Evolutionary conservation across 2,113 vertebrate species (phyloP).

Genomic region (Lepus europaeus): DNA sequence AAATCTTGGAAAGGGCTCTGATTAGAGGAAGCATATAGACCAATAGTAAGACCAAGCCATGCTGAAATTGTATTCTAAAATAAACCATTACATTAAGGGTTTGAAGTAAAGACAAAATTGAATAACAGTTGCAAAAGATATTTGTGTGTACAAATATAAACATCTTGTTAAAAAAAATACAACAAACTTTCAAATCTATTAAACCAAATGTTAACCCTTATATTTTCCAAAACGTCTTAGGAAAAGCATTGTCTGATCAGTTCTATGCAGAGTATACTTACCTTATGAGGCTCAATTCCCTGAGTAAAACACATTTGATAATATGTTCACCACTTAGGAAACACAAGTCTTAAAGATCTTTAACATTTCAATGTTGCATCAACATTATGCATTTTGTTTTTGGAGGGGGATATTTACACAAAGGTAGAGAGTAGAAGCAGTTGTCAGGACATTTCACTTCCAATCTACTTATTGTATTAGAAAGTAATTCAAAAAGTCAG

Average conservation of each 20-base stretch:
- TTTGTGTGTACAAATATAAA: not conserved
- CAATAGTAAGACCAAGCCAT: not conserved
- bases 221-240: conserved; percentile 18
- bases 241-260: not conserved
- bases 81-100: conserved; percentile 20
- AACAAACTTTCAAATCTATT: not conserved
- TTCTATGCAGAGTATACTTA: not conserved
- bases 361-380: not conserved
- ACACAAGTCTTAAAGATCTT: not conserved
- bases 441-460: conserved; percentile 11
- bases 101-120: not conserved
- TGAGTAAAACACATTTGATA: not conserved
- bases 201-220: not conserved
- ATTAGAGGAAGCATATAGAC: not conserved
- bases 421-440: not conserved
- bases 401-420: not conserved
- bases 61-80: conserved; percentile 39
- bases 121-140: not conserved
- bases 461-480: conserved; percentile 15
- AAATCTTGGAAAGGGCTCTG: not conserved
- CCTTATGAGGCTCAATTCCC: not conserved
- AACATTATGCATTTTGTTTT: not conserved
- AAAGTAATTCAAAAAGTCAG: conserved; percentile 12
- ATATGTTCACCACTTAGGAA: not conserved
- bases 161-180: not conserved